These are phyloP conservation scores for Pteropus alecto DNA, from an alignment of 2,113 vertebrate species.

Conservation along the genomic window DNA sequence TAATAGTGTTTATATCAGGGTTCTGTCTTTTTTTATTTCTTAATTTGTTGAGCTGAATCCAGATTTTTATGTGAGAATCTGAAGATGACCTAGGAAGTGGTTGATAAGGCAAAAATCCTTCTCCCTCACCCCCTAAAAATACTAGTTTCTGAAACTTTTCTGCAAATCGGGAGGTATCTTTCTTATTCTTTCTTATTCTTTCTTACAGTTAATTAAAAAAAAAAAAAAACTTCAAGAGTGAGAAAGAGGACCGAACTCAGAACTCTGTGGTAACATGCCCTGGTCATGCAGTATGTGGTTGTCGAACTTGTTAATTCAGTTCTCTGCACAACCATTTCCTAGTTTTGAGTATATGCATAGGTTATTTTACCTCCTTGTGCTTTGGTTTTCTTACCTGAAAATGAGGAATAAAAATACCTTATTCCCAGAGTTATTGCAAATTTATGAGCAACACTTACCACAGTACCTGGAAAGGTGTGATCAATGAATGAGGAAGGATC, in stretches of 20 bases:
- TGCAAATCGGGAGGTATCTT: not conserved
- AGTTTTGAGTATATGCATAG: not conserved
- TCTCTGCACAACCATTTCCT: not conserved
- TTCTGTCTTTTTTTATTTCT: not conserved
- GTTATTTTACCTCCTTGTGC: not conserved
- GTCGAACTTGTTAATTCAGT: not conserved
- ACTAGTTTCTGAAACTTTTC: not conserved
- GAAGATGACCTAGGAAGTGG: not conserved
- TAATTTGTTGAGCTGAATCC: not conserved
- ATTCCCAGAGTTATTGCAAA: not conserved
- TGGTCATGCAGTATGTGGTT: accelerated
- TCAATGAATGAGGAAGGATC: not conserved
- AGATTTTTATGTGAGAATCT: not conserved
- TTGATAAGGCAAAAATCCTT: not conserved
- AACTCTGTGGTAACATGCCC: not conserved
- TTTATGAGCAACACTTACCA: not conserved
- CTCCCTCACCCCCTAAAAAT: not conserved
- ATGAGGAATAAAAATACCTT: not conserved
- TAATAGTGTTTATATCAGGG: not conserved
- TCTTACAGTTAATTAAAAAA: not conserved
- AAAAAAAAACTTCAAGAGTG: not conserved
- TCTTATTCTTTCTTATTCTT: not conserved
- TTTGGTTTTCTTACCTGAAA: not conserved
- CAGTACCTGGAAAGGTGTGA: not conserved
- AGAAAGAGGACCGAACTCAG: not conserved